Percentiles rank a stretch among this genome's conserved stretches.
Evolutionary conservation across 2,113 vertebrate species (phyloP).

Genomic region (Pitta sordida): DNA sequence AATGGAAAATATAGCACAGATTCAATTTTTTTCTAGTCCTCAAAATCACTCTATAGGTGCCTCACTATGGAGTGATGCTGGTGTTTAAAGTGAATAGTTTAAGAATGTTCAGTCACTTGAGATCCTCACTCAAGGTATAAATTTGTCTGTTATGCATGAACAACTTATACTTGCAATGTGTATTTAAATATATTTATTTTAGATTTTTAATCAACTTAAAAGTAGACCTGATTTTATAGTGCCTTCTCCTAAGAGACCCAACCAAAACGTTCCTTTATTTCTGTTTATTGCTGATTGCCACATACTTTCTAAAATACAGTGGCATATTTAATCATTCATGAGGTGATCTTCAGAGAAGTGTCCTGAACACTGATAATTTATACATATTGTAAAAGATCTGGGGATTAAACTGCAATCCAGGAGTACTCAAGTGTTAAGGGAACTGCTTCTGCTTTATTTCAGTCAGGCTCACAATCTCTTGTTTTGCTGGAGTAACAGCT

Average conservation of each 20-base stretch:
- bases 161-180: background rate
- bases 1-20: background rate
- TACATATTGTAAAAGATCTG: background rate
- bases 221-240: background rate
- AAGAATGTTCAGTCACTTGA: background rate
- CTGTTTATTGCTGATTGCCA: background rate
- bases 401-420: background rate
- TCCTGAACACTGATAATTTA: background rate
- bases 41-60: background rate
- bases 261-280: background rate
- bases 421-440: background rate
- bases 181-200: background rate
- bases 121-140: background rate
- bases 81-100: background rate
- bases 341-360: background rate
- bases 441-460: background rate
- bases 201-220: background rate
- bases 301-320: background rate
- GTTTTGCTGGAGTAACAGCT: background rate
- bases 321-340: background rate
- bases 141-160: background rate
- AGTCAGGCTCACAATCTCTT: background rate
- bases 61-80: background rate
- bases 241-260: background rate
- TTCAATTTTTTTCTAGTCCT: background rate